Percentiles rank a stretch among this genome's conserved stretches.
These are phyloP conservation scores for Drosophila vallismaia DNA, from an alignment of 2,888 invertebrate genomes.

Conservation along the genomic window DNA sequence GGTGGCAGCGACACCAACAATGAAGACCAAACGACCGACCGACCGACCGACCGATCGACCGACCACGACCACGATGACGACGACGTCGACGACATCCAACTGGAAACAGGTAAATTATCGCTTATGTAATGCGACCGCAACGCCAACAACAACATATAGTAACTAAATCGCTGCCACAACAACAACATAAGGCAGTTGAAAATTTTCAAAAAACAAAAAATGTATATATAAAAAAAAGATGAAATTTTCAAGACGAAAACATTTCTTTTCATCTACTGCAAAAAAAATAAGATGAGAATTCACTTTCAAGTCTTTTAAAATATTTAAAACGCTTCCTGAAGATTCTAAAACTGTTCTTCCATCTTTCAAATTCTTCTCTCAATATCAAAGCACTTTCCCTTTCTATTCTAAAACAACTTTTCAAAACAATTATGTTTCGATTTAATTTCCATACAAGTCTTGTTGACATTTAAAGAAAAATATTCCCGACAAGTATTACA, in stretches of 20 bases:
- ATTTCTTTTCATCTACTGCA: not conserved
- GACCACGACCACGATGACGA: conserved; percentile 13
- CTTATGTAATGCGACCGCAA: conserved; percentile 68
- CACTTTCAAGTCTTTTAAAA: too few relatives aligned
- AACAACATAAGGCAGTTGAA: conserved; percentile 35
- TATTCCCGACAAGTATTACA: not conserved
- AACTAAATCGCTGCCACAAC: conserved; percentile 15
- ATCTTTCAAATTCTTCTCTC: not conserved
- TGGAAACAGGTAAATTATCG: conserved; percentile 74
- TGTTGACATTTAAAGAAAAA: not conserved
- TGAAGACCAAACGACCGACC: conserved; percentile 49
- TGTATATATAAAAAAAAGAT: conserved; percentile 12
- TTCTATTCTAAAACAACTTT: not conserved
- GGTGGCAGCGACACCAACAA: conserved; percentile 41
- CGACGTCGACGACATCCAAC: conserved; percentile 47
- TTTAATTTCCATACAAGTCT: not conserved
- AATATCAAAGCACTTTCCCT: not conserved
- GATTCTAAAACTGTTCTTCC: too few relatives aligned
- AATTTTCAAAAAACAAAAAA: conserved; percentile 37
- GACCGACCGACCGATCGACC: conserved; percentile 31
- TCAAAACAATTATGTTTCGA: not conserved
- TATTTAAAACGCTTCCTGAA: too few relatives aligned
- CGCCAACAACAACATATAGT: conserved; percentile 31
- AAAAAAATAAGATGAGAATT: too few relatives aligned
- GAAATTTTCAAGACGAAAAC: not conserved